Conservation (phyloP, 2,797 vertebrate genomes). For the Chaunax sp. region DNA sequence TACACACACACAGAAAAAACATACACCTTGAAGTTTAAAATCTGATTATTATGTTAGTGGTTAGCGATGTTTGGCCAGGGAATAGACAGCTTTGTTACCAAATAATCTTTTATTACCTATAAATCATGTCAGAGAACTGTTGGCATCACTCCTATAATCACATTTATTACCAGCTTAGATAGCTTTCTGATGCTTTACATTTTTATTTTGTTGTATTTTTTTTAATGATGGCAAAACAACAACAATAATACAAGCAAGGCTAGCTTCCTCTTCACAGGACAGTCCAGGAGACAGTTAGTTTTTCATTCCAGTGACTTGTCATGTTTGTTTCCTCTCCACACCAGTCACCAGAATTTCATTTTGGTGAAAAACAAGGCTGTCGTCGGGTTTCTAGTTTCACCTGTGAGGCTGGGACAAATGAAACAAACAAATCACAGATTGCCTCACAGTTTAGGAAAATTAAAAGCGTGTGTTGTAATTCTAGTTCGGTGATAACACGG, state of each 20-base stretch:
- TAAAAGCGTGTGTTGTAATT: constrained; percentile 24
- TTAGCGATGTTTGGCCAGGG: neutral
- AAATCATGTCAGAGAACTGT: neutral
- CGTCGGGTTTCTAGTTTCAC: constrained; percentile 11
- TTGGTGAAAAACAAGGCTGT: constrained; percentile 9
- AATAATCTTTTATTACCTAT: neutral
- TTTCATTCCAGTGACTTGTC: constrained; percentile 9
- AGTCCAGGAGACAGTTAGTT: constrained; percentile 3
- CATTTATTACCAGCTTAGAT: neutral
- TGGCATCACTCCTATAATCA: neutral
- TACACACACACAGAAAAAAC: neutral
- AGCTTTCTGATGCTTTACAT: neutral
- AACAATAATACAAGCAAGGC: neutral
- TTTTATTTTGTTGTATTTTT: too few relatives aligned
- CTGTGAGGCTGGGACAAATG: neutral
- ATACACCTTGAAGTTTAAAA: neutral
- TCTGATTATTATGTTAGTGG: neutral
- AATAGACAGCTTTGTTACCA: neutral
- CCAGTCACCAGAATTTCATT: constrained; percentile 12
- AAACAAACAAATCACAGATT: neutral
- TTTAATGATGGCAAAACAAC: neutral
- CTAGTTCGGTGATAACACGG: constrained; percentile 7
- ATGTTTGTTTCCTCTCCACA: constrained; percentile 6
- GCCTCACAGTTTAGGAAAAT: constrained; percentile 17
- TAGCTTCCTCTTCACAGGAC: neutral